Evolutionary conservation across 2,888 invertebrate species (phyloP).

Genomic region (Bellardia bayeri): DNA sequence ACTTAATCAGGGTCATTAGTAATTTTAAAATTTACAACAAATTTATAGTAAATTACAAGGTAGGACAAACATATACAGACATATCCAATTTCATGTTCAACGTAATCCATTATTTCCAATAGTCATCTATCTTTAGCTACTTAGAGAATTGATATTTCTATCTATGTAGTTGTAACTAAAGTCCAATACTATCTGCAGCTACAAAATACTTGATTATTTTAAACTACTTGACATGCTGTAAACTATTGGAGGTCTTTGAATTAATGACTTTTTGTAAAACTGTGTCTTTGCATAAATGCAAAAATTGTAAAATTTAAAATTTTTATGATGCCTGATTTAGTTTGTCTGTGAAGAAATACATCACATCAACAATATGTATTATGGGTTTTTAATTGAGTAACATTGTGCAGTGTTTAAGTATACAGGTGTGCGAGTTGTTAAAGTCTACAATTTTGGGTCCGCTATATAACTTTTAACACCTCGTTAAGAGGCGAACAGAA

Average conservation of each 20-base stretch:
- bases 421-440: not conserved
- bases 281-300: not conserved
- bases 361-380: not conserved
- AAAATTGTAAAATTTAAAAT: not conserved
- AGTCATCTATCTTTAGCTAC: too few species aligned
- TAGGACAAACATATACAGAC: too few species aligned
- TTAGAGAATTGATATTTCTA: too few species aligned
- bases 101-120: too few species aligned
- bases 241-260: not conserved
- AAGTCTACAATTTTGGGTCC: not conserved
- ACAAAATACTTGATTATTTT: not conserved
- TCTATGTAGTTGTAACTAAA: too few species aligned
- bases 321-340: not conserved
- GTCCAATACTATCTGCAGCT: too few species aligned
- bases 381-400: constrained; percentile 14
- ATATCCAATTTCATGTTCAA: too few species aligned
- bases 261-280: constrained; percentile 1
- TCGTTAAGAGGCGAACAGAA: constrained; percentile 34
- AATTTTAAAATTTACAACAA: too few species aligned
- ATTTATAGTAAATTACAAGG: too few species aligned
- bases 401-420: not conserved
- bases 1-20: not conserved
- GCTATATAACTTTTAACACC: constrained; percentile 43
- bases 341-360: not conserved
- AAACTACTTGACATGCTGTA: not conserved